phyloP scores from a whole-genome alignment of 2,113 vertebrate species.

The Holacanthus passer region DNA sequence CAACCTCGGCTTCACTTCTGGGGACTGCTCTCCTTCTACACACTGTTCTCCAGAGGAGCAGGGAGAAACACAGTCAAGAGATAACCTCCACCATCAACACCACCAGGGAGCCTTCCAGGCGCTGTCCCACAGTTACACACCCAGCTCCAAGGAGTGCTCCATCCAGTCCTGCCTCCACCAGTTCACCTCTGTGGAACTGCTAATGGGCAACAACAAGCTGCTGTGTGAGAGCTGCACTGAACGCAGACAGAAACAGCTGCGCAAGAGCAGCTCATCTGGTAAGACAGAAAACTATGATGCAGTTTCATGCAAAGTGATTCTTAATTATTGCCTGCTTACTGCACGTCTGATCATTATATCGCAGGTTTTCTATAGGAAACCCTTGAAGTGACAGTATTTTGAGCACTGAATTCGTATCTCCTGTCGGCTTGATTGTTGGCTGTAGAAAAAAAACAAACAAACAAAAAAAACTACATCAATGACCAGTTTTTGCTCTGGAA shows the following conservation, averaged over 20 bases:
- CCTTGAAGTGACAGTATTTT: neutral
- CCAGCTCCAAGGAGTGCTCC: constrained; percentile 97
- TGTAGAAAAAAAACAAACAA: too few relatives aligned
- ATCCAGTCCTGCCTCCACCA: constrained; percentile 98
- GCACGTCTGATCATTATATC: neutral
- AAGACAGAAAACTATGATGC: constrained; percentile 34
- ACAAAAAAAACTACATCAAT: constrained; percentile 3
- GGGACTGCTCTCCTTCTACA: constrained; percentile 71
- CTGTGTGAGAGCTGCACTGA: constrained; percentile 96
- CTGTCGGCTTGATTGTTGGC: neutral
- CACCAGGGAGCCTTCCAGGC: constrained; percentile 93
- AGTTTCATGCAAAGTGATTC: neutral
- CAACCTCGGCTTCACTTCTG: constrained; percentile 76
- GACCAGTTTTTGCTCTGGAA: neutral
- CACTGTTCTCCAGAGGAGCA: constrained; percentile 74
- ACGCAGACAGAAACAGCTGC: constrained; percentile 86
- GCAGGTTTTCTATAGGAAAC: neutral
- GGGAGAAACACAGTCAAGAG: constrained; percentile 58
- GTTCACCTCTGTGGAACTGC: constrained; percentile 95
- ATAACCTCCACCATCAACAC: constrained; percentile 75
- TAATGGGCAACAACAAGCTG: constrained; percentile 99
- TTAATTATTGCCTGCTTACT: neutral
- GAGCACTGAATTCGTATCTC: neutral
- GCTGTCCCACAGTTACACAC: constrained; percentile 93
- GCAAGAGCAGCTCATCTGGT: constrained; percentile 87